Evolutionary conservation across 2,888 invertebrate genomes (phyloP), one percentile per base, ranked within the genome.

Genomic region (Syrphus vitripennis): DNA sequence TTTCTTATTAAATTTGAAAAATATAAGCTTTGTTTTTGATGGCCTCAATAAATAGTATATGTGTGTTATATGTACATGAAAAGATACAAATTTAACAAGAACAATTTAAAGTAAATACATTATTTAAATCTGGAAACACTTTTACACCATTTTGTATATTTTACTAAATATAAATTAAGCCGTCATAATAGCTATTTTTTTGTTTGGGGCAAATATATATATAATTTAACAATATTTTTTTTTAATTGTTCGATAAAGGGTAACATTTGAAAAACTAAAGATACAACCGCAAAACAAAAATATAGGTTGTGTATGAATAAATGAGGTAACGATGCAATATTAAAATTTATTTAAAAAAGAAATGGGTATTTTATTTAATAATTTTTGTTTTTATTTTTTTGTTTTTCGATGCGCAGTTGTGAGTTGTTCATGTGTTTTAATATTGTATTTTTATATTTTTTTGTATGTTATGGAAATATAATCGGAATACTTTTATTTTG

Each of bases 341-440:
- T 61, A 42, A 48, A 74, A 63, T 65, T 75, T 42, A 37, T n/a
- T n/a, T n/a, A 57, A 40, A n/a, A 57, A 42, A 10, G 37, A 57
- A 57, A 69, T 55, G 21, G 69, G 19, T 61, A n/a, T 24, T 63
- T 42, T 82, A 34, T 67, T 21, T 45, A 34, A 48, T 77, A 67
- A 53, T 78, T 24, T 40, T 53, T 61, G 5, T 31, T 48, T 34
- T 59, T 12, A 45, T 7, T 57, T 69, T 72, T 71, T 34, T 67
- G 53, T 65, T 61, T 77, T 84, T 84, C 81, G 84, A 84, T 84
- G 84, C 84, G 84, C 81, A 76, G 76, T 84, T 84, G 81, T 84
- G 76, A 67, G 72, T 76, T 78, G 55, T 29, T 57, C 40, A 70
- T 71, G 67, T 78, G 59, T 53, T 67, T 24, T 67, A 65, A 50